Conservation (phyloP, 2,888 invertebrate species). For the Agriopis leucophaearia region DNA sequence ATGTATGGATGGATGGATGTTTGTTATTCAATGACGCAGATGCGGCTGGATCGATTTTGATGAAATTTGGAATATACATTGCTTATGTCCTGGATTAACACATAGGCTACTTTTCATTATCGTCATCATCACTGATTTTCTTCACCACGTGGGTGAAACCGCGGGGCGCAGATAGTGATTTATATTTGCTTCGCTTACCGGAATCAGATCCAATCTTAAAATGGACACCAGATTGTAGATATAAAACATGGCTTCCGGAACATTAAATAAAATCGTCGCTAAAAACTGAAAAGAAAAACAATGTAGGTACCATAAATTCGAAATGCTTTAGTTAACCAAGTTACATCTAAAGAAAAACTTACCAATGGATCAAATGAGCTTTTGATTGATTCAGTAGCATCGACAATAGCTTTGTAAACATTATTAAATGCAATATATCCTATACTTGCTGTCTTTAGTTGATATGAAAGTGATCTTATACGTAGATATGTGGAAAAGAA, state of each 20-base stretch:
- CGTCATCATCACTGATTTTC: too few species aligned
- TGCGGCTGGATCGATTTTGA: too few species aligned
- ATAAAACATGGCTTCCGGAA: slow-evolving; percentile 5
- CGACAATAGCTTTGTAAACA: slow-evolving; percentile 2
- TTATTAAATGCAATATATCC: neutral
- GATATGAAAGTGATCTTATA: neutral
- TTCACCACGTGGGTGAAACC: too few species aligned
- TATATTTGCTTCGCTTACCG: neutral
- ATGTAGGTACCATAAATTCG: neutral
- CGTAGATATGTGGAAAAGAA: neutral
- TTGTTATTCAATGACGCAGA: too few species aligned
- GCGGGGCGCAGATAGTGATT: too few species aligned
- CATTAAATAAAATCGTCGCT: slow-evolving; percentile 3
- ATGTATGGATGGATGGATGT: too few species aligned
- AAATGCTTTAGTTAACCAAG: too few species aligned
- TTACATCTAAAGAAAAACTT: neutral
- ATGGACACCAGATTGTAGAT: neutral
- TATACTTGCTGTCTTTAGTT: neutral
- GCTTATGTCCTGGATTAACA: too few species aligned
- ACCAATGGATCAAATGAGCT: slow-evolving; percentile 9
- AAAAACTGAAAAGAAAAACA: slow-evolving; percentile 12
- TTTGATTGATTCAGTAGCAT: neutral
- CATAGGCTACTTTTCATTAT: too few species aligned
- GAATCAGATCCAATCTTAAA: neutral
- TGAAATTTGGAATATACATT: too few species aligned